A percentile compares a stretch with the other conserved stretches of the same genome.
Evolutionary conservation across 2,797 vertebrate genomes (phyloP).

Genomic region (Anolis apletophallus): DNA sequence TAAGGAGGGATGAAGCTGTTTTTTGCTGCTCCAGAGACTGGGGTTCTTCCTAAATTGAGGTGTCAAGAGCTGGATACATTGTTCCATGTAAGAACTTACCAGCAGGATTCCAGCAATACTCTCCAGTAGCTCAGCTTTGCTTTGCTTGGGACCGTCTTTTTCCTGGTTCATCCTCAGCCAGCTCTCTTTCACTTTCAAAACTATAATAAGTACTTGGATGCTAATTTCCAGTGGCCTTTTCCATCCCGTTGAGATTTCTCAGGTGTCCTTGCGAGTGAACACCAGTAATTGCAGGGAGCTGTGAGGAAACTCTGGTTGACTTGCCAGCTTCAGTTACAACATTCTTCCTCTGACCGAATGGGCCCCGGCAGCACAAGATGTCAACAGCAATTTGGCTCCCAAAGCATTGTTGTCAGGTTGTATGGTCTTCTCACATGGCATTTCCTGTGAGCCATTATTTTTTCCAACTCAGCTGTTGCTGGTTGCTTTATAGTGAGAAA

Average conservation of each 20-base stretch:
- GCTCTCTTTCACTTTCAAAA: not conserved
- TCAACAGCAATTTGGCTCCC: not conserved
- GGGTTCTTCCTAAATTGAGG: too few species aligned
- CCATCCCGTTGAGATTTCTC: not conserved
- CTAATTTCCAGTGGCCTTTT: not conserved
- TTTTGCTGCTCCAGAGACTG: too few species aligned
- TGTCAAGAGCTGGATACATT: too few species aligned
- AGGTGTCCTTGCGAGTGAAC: not conserved
- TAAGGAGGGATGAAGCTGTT: too few species aligned
- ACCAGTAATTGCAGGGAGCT: not conserved
- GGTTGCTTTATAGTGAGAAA: not conserved
- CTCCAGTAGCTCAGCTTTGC: too few species aligned
- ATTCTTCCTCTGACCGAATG: not conserved
- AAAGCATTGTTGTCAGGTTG: not conserved
- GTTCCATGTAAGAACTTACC: too few species aligned
- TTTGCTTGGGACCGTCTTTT: not conserved
- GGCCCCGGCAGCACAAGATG: not conserved
- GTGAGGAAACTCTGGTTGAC: not conserved
- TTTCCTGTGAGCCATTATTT: not conserved
- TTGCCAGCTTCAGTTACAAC: not conserved
- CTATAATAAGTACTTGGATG: too few species aligned
- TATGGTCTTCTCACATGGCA: not conserved
- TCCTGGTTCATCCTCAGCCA: too few species aligned
- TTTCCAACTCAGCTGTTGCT: not conserved
- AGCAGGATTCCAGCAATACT: too few species aligned